A percentile compares a stretch with the other conserved stretches of the same genome.
phyloP scores from a whole-genome alignment of 1,140 invertebrate genomes.

The Zaprionus tsacasi region DNA sequence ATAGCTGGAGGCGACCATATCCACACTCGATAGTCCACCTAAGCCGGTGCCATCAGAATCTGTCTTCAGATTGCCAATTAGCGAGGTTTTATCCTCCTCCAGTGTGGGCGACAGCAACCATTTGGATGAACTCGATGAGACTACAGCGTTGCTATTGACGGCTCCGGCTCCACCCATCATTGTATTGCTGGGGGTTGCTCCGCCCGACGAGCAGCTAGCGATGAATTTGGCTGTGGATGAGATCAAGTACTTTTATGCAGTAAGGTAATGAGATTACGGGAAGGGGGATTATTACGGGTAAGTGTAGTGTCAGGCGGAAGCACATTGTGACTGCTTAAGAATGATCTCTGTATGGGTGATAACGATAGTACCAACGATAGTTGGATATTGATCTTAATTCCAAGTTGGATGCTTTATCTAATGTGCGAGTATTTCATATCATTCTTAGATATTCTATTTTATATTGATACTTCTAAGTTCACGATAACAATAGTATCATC shows the following conservation, averaged over 20 bases:
- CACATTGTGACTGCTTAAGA: not conserved
- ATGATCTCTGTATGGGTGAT: not conserved
- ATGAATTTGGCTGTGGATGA: conserved; percentile 83
- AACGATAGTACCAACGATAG: not conserved
- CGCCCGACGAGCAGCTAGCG: conserved; percentile 55
- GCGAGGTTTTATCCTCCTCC: conserved; percentile 83
- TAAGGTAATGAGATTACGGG: conserved; percentile 80
- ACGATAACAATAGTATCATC: not conserved
- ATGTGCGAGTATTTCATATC: no score
- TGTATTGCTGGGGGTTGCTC: conserved; percentile 30
- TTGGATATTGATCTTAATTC: not conserved
- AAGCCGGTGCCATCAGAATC: conserved; percentile 62
- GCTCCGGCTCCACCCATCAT: conserved; percentile 29
- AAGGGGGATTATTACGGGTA: conserved; percentile 37
- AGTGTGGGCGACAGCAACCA: conserved; percentile 82
- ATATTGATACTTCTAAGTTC: not conserved
- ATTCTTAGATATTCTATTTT: no score
- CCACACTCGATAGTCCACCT: conserved; percentile 12
- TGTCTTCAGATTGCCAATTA: conserved; percentile 73
- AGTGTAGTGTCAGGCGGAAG: not conserved
- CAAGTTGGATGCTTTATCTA: not conserved
- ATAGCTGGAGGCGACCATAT: conserved; percentile 79
- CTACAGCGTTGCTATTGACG: conserved; percentile 34
- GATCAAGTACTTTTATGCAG: conserved; percentile 84
- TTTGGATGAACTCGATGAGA: conserved; percentile 76